Evolutionary conservation across 2,113 vertebrate genomes (phyloP).

Genomic region (Stegostoma tigrinum): DNA sequence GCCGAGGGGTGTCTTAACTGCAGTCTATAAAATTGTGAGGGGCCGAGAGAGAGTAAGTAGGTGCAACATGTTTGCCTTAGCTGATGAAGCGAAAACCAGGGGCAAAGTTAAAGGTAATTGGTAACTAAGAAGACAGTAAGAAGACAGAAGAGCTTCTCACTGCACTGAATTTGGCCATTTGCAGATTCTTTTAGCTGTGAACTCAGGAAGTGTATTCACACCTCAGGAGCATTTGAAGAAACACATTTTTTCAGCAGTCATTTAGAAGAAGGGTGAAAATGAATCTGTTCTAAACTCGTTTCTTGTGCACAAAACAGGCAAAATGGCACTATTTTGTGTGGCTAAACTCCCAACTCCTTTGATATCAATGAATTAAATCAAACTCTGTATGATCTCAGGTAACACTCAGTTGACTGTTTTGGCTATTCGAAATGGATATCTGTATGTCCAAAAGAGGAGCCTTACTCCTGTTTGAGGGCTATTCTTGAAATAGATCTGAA

Average conservation of each 20-base stretch:
- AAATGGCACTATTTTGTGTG: background rate
- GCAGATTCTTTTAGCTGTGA: background rate
- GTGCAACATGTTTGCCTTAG: background rate
- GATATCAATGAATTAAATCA: background rate
- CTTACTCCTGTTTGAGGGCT: background rate
- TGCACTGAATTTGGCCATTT: background rate
- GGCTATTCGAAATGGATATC: background rate
- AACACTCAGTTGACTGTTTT: background rate
- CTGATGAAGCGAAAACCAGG: background rate
- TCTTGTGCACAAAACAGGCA: background rate
- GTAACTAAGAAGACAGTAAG: background rate
- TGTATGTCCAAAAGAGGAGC: background rate
- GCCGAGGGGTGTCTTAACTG: background rate
- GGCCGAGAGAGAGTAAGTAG: background rate
- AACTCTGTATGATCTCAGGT: background rate
- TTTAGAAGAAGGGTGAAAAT: background rate
- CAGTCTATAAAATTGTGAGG: background rate
- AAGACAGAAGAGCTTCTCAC: background rate
- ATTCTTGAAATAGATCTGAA: background rate
- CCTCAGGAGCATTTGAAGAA: background rate
- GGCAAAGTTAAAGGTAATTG: background rate
- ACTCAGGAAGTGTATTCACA: background rate
- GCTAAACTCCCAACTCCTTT: background rate
- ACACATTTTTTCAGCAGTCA: background rate
- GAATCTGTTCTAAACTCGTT: no score